These are phyloP conservation scores for Cygnus olor DNA, from an alignment of 2,797 vertebrate genomes.

Conservation along the genomic window DNA sequence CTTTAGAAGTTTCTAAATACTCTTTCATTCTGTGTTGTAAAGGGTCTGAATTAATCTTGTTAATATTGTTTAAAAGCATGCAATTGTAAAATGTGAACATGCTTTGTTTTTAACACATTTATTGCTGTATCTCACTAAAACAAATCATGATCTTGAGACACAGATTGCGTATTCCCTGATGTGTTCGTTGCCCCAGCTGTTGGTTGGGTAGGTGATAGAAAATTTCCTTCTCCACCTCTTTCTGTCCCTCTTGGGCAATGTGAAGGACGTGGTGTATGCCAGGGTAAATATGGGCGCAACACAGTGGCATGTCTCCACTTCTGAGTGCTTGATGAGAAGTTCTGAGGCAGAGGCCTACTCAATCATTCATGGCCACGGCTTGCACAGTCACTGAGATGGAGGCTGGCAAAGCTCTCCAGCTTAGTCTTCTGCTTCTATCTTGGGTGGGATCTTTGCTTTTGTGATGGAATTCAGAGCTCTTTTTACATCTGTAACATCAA, in stretches of 20 bases:
- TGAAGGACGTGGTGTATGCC: neutral
- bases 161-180: neutral
- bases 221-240: neutral
- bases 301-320: neutral
- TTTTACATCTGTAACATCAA: neutral
- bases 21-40: neutral
- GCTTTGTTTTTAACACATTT: neutral
- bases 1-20: conserved; percentile 32
- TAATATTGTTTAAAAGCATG: conserved; percentile 34
- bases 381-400: neutral
- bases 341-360: neutral
- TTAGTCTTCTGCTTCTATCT: neutral
- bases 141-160: neutral
- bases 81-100: neutral
- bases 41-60: neutral
- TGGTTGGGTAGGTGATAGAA: neutral
- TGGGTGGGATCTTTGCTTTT: neutral
- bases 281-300: neutral
- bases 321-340: neutral
- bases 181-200: neutral
- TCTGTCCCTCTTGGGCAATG: neutral
- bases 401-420: neutral
- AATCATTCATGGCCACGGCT: accelerated
- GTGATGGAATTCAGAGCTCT: neutral
- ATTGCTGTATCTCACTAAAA: neutral